Base-by-base conservation (phyloP, 2,797 vertebrate species). In the Capromys pilorides region DNA sequence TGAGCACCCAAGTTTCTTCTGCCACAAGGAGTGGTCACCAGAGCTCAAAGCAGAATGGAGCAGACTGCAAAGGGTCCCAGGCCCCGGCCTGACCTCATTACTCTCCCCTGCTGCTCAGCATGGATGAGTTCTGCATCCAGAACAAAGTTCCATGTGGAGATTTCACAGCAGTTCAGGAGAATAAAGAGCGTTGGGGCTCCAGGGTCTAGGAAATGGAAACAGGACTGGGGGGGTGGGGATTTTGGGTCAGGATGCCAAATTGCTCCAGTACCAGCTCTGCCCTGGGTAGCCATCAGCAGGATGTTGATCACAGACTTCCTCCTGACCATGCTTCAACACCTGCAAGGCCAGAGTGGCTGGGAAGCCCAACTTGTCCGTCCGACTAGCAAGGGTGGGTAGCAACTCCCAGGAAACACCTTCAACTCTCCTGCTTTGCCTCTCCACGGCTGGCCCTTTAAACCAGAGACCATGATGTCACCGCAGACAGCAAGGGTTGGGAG, bases 31-130 rank as follows among this genome's bases (percentile, higher is more conserved):
- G 88, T 86, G 80, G 77, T 59, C 71, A 88, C 80, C 12, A 95
- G 54, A 57, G 81, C 24, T 28, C 89, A 83, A 51, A 94, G 85
- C 36, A 84, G 64, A 8, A 86, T 96, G 22, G 98, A 93, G 6
- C 98, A 98, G 24, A 98, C 97, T 98, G 98, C 93, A 98, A 99
- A 78, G 97, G 98, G 26, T 98, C 98, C 2, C 95, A 98, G 91
- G 97, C 92, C 51, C 98, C 98, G 81, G 98, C 98, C 94, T 96
- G 96, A 91, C 99, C 98, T 24, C 98, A 98, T 98, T 33, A 75
- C 21, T 49, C 24, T 57, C 41, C 64, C 49, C 57, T 62, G 21
- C 6, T 22, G 59, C 61, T 92, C 73, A 31, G 14, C 69, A 21
- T 0, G 24, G 71, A 80, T 54, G 54, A 66, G 79, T 26, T 31